Evolutionary conservation across 1,140 invertebrate genomes (phyloP), one percentile per base, ranked within the genome.

Genomic region (Schlechtendalia chinensis): DNA sequence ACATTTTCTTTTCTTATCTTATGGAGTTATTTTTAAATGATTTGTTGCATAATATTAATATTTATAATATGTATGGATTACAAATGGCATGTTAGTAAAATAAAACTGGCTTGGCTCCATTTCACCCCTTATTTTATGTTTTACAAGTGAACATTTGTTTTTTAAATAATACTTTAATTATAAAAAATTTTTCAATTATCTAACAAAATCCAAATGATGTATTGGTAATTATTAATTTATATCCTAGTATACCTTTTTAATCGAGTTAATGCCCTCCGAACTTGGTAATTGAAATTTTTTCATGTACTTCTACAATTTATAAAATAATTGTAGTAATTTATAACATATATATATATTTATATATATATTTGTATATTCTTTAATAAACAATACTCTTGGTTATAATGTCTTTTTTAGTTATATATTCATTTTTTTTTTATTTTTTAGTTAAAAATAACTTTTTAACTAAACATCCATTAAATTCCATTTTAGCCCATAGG

Each of bases 261-360:
- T 71, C 50, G 67, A 71, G 22, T 71, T 71, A 19, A 71, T 50
- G 22, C 45, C 24, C 22, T 71, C 67, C 45, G 8, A 50, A 71
- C 45, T 24, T 71, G 67, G 16, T 71, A 71, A 45, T 50, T 71
- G 17, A 50, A 19, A 50, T 24, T 45, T 69, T 22, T 58, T 24
- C 50, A 45, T 50, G n/a, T 71, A 71, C 65, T 67, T 45, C 65
- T 67, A 71, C 67, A 71, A 71, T 71, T 24, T 47, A 24, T n/a
- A 50, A 50, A 53, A 82, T 74, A 59, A 77, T 53, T 71, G 54
- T 50, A 45, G 69, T 54, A 54, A 54, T 54, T 54, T 17, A 39
- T 54, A 4, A 54, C 53, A 54, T n/a, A 39, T 19, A 54, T 54
- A 54, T 14, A 50, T 50, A 50, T 45, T 45, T 45, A 4, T 5